Evolutionary conservation across 2,888 invertebrate genomes (phyloP), one percentile per base, ranked within the genome.

Genomic region (Scaptodrosophila latifasciaeformis): DNA sequence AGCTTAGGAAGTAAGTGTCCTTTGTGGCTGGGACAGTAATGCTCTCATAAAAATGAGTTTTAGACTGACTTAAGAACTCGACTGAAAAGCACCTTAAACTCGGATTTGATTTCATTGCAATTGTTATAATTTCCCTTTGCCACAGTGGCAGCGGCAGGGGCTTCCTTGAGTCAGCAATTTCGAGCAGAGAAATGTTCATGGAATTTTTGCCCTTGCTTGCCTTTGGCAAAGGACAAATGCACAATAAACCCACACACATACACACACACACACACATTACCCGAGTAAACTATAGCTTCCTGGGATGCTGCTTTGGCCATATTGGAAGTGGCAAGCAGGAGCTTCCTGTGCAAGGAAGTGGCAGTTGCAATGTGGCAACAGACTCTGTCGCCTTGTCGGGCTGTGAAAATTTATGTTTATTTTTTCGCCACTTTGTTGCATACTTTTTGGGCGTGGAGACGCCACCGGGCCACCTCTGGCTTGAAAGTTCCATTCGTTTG

Each of bases 191-290:
- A 24, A 29, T 54, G 70, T 67, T 70, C 66, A 67, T 74, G 72
- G 70, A 61, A 70, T 68, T 65, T 24, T 65, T 67, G 80, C 81
- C 82, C 80, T 80, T 81, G n/a, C 58, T 51, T 45, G 49, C 52
- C 45, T 49, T 37, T 61, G 67, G 54, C 65, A 82, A 76, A 80
- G 82, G 80, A 82, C 82, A 69, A 77, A 80, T 74, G 70, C 65
- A 72, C 74, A 58, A 77, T 81, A 74, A 82, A 66, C 50, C 49
- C 42, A 51, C 49, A 56, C 47, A 56, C 60, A 55, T 45, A 35
- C 49, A 46, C 49, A 40, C 45, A 48, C 47, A 48, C 42, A 52
- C 42, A 53, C 30, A 44, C 43, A 60, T 47, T 58, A 30, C 37
- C 30, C 30, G 27, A 42, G 30, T 49, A 30, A 39, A 50, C 27